A percentile compares a stretch with the other conserved stretches of the same genome.
Evolutionary conservation across 2,797 vertebrate species (phyloP).

Genomic region (Sorex maritimensis): DNA sequence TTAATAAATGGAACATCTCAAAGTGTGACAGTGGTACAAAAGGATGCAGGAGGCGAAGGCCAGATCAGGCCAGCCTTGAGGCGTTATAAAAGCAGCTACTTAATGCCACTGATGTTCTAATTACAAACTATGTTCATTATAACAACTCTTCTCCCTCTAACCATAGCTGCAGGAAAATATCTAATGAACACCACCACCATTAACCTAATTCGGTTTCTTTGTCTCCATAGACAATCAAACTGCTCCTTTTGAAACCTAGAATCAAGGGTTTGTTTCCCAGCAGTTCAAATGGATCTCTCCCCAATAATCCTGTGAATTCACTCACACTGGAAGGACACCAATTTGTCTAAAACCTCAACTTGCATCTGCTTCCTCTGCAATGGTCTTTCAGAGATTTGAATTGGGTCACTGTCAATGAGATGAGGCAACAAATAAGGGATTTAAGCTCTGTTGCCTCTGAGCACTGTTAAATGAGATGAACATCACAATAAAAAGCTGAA

Average conservation of each 20-base stretch:
- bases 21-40: neutral
- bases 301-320: neutral
- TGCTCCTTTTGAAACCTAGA: slow-evolving; percentile 5
- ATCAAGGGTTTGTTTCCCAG: neutral
- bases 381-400: neutral
- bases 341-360: neutral
- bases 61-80: neutral
- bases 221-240: neutral
- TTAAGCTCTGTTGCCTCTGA: neutral
- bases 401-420: neutral
- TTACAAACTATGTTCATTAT: neutral
- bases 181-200: neutral
- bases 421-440: neutral
- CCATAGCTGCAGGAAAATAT: neutral
- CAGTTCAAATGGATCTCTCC: neutral
- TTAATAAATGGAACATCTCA: neutral
- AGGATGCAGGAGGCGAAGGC: neutral
- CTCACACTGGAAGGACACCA: too few species aligned
- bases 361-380: neutral
- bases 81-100: neutral
- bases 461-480: neutral
- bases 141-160: neutral
- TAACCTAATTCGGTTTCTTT: slow-evolving; percentile 35
- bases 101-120: neutral
- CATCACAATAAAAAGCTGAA: neutral